Base-by-base conservation (phyloP, 2,888 invertebrate genomes). In the Platycheirus rosarum region DNA sequence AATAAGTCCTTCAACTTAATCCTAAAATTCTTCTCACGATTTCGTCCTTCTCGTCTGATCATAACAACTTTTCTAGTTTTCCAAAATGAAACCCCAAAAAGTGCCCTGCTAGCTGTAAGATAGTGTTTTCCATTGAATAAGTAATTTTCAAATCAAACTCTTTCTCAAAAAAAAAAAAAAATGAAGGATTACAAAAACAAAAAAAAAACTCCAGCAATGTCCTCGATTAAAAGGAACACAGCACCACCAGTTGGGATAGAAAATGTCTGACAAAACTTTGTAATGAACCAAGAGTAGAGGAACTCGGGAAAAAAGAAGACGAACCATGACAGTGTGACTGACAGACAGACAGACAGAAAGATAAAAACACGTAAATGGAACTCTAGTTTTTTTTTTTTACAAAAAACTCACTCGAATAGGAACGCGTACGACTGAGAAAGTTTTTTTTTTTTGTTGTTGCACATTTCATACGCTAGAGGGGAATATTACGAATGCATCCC, bases 121-220 rank as follows among this genome's bases (percentile, higher is more conserved):
- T 57, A 40, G 35, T 40, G 46, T 18, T 66, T 73, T 53, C 68
- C 53, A 48, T 48, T 69, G 74, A 79, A 79, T 79, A 79, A 79
- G 49, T 79, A 74, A 63, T 79, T 74, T 74, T 74, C 74, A 53
- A 73, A 79, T 79, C 68, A 68, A 79, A 74, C 55, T 79, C 62
- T 26, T 62, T 79, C 62, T 26, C 66, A 53, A 71, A 44, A 13
- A 23, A 5, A 20, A 63, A 11, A 4, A 23, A 44, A 13, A 23
- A 5, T 13, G 53, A 11, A 4, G 6, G 23, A 4, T 23, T 6
- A 23, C 1, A 23, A 26, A 26, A 26, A 26, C 2, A 20, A 40
- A 51, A 40, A 40, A 69, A 23, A 55, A 37, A 20, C n/a, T 57
- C 14, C 6, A 62, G 44, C 14, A 62, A 44, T 63, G 74, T 74